These are phyloP conservation scores for Eupithecia vulgata DNA, from an alignment of 2,888 invertebrate genomes.

Conservation along the genomic window DNA sequence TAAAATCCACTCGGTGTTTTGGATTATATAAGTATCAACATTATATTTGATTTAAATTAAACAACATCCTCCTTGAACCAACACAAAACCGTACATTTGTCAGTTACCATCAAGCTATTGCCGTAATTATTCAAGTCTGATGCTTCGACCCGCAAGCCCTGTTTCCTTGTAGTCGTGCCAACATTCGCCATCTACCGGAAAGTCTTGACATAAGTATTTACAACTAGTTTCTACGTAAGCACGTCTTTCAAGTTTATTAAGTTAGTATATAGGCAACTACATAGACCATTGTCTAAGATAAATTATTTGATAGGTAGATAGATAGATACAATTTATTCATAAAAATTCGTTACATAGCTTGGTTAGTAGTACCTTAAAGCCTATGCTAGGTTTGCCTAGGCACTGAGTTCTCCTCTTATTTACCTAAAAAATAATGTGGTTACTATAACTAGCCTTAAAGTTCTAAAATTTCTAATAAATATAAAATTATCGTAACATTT, in stretches of 20 bases:
- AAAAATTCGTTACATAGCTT: too few relatives aligned
- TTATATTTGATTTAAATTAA: background rate
- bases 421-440: too few relatives aligned
- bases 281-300: background rate
- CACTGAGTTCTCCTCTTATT: too few relatives aligned
- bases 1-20: background rate
- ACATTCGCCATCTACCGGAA: conserved; percentile 48
- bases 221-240: background rate
- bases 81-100: conserved; percentile 54
- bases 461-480: too few relatives aligned
- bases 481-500: too few relatives aligned
- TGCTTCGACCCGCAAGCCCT: conserved; percentile 53
- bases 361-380: too few relatives aligned
- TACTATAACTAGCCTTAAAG: too few relatives aligned
- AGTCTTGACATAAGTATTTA: conserved; percentile 37
- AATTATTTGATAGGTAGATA: too few relatives aligned
- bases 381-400: too few relatives aligned
- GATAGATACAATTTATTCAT: too few relatives aligned
- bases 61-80: conserved; percentile 16
- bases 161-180: conserved; percentile 49
- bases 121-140: conserved; percentile 66
- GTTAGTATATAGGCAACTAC: background rate
- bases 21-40: conserved; percentile 2
- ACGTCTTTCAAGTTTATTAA: background rate
- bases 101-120: conserved; percentile 65